A percentile compares a stretch with the other conserved stretches of the same genome.
Evolutionary conservation across 2,113 vertebrate species (phyloP).

Genomic region (Bambusicola thoracicus): DNA sequence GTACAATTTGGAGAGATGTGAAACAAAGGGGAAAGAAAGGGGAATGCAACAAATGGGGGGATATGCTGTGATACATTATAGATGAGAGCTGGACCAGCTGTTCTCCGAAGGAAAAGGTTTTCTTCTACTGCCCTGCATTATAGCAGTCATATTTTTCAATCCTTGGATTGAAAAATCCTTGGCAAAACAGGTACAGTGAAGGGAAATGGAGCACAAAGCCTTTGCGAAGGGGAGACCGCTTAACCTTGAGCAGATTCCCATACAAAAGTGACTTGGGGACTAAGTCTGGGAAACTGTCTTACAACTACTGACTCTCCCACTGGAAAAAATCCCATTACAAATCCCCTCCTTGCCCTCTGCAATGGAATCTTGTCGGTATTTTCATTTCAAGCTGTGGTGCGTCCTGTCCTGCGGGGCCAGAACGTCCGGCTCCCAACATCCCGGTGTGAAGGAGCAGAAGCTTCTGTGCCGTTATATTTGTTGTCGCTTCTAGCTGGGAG

Average conservation of each 20-base stretch:
- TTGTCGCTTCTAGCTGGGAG: background rate
- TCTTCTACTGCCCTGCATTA: background rate
- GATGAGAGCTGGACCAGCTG: fast-evolving
- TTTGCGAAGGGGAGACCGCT: background rate
- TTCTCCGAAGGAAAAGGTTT: background rate
- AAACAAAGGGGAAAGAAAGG: background rate
- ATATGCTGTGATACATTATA: background rate
- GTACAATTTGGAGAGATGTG: background rate
- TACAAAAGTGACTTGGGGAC: background rate
- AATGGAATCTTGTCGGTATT: background rate
- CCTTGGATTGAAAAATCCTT: background rate
- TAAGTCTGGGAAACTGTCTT: background rate
- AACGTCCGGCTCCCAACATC: background rate
- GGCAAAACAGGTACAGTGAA: background rate
- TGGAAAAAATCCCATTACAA: background rate
- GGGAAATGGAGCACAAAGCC: background rate
- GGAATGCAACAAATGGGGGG: background rate
- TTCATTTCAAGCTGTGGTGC: background rate
- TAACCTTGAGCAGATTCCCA: background rate
- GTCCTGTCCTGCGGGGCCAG: background rate
- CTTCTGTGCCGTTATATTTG: background rate
- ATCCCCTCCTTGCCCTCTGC: background rate
- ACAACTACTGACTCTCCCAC: background rate
- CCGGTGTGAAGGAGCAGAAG: background rate
- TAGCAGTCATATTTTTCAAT: background rate